phyloP scores from a whole-genome alignment of 2,888 invertebrate species.

The Hemithea aestivaria region DNA sequence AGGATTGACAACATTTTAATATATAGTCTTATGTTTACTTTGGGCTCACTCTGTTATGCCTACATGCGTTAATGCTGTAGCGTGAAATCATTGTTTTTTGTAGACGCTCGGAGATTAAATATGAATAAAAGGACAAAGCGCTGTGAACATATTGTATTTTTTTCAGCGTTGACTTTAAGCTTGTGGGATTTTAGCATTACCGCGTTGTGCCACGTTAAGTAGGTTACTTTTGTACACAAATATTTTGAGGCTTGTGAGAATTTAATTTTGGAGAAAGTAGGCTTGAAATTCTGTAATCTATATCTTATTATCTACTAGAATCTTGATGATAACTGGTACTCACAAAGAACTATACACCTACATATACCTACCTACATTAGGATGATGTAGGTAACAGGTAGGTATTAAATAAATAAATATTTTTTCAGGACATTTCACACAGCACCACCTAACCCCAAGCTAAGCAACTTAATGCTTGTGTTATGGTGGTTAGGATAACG shows the following conservation, averaged over 20 bases:
- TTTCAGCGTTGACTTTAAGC: slow-evolving; percentile 59
- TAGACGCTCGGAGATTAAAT: slow-evolving; percentile 70
- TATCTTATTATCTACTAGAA: no score
- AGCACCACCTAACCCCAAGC: no score
- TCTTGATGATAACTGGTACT: no score
- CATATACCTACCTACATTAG: background rate
- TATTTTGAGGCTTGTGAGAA: slow-evolving; percentile 31
- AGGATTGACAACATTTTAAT: slow-evolving; percentile 78
- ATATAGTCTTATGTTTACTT: slow-evolving; percentile 72
- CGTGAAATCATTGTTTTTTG: slow-evolving; percentile 78
- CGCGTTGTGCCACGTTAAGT: slow-evolving; percentile 48
- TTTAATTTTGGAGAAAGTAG: no score
- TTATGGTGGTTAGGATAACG: no score
- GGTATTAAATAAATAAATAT: no score
- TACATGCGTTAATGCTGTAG: slow-evolving; percentile 77
- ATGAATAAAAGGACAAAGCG: slow-evolving; percentile 74
- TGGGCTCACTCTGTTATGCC: slow-evolving; percentile 73
- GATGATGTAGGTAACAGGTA: no score
- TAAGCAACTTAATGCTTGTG: no score
- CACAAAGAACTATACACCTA: no score
- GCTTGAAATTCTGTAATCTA: background rate
- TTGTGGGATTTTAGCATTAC: slow-evolving; percentile 58
- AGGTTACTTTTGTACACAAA: slow-evolving; percentile 30
- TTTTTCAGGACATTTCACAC: no score
- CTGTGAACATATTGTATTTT: slow-evolving; percentile 61